Percentiles rank a stretch among this genome's conserved stretches.
These are phyloP conservation scores for Psittacus erithacus DNA, from an alignment of 2,113 vertebrate genomes.

Conservation along the genomic window DNA sequence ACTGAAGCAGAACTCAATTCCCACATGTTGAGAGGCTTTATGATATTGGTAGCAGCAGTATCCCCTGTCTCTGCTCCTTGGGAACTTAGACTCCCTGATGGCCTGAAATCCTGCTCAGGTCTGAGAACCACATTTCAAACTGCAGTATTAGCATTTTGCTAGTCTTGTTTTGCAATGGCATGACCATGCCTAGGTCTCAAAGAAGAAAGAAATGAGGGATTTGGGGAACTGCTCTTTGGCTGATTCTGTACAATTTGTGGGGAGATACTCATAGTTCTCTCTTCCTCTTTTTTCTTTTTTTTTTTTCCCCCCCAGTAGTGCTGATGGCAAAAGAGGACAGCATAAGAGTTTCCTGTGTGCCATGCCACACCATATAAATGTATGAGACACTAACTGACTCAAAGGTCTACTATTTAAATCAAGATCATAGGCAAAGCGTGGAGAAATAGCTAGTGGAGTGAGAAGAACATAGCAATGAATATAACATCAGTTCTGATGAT, in stretches of 20 bases:
- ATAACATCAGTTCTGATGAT: background rate
- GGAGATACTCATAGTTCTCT: background rate
- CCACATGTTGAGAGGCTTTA: background rate
- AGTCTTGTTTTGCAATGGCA: background rate
- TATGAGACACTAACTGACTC: background rate
- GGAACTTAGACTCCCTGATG: background rate
- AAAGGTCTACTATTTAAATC: background rate
- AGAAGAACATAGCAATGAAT: background rate
- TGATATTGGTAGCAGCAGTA: background rate
- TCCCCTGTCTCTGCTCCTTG: background rate
- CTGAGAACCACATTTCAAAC: background rate
- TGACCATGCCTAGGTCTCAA: background rate
- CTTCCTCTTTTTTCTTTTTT: background rate
- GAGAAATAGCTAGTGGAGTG: background rate
- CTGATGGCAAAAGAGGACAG: background rate
- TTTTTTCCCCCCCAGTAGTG: background rate
- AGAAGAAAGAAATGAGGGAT: background rate
- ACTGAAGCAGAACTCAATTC: background rate
- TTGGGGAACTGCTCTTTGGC: background rate
- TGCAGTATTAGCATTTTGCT: background rate
- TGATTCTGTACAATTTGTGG: background rate
- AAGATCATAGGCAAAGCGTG: background rate
- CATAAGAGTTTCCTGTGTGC: background rate
- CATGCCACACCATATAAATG: background rate
- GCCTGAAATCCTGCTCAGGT: background rate